Conservation (phyloP, 2,888 invertebrate genomes). For the Napeogenes sylphis region DNA sequence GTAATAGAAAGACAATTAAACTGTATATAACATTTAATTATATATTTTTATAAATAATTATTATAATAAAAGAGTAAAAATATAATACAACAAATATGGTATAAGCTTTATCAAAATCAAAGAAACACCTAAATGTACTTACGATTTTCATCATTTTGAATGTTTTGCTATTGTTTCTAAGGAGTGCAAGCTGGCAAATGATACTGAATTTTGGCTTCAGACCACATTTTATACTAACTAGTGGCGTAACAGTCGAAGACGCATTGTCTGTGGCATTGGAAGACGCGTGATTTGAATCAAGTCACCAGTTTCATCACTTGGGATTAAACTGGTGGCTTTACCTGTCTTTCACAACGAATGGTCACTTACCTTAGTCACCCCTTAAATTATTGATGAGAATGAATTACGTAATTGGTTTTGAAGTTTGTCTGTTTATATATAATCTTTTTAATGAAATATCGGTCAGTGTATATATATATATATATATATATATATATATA, state of each 20-base stretch:
- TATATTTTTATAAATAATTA: not conserved
- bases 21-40: not conserved
- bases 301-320: conserved; percentile 37
- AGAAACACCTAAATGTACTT: conserved; percentile 40
- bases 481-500: too few relatives aligned
- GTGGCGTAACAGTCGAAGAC: conserved; percentile 49
- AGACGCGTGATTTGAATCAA: conserved; percentile 61
- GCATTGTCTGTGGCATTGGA: conserved; percentile 65
- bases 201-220: conserved; percentile 38
- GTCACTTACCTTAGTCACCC: not conserved
- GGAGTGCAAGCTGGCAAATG: conserved; percentile 53
- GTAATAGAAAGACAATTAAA: not conserved
- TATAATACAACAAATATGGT: too few relatives aligned
- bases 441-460: too few relatives aligned
- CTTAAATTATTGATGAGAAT: not conserved
- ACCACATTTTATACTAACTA: conserved; percentile 55
- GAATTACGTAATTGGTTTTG: too few relatives aligned
- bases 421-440: too few relatives aligned
- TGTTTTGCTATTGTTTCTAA: conserved; percentile 42
- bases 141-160: conserved; percentile 70
- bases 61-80: not conserved
- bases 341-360: conserved; percentile 7
- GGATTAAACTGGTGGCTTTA: conserved; percentile 41
- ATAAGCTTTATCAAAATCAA: not conserved
- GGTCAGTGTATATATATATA: too few relatives aligned